Percentiles rank a stretch among this genome's conserved stretches.
Conservation (phyloP, 92 coral and sea anemone species). For the Metridium senile region DNA sequence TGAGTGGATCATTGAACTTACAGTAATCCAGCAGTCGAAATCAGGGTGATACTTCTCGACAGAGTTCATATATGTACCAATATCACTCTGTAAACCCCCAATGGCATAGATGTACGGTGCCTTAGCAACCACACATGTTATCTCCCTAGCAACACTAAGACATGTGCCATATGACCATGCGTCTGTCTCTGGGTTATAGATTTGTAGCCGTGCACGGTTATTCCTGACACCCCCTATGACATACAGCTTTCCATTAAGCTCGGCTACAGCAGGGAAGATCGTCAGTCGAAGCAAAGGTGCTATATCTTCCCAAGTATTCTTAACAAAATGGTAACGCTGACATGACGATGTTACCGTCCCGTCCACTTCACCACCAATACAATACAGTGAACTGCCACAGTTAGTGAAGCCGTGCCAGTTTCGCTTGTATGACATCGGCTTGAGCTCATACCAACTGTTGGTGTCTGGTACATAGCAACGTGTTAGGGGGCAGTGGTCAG, state of each 20-base stretch:
- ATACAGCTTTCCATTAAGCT: constrained; percentile 59
- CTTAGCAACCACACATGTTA: constrained; percentile 78
- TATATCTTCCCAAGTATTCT: constrained; percentile 54
- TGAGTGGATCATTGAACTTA: constrained; percentile 67
- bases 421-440: constrained; percentile 61
- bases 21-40: constrained; percentile 64
- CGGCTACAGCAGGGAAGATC: constrained; percentile 67
- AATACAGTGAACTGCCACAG: constrained; percentile 46
- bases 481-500: constrained; percentile 39
- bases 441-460: constrained; percentile 69
- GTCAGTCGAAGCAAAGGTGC: constrained; percentile 55
- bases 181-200: constrained; percentile 65
- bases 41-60: constrained; percentile 87
- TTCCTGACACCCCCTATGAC: constrained; percentile 80
- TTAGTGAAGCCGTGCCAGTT: constrained; percentile 83
- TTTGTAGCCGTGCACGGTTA: constrained; percentile 76
- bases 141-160: constrained; percentile 75
- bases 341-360: constrained; percentile 66
- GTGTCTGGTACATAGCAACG: constrained; percentile 72
- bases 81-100: constrained; percentile 76
- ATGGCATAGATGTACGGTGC: constrained; percentile 72
- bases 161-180: constrained; percentile 69
- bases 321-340: constrained; percentile 56
- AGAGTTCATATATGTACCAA: constrained; percentile 75
- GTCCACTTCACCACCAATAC: constrained; percentile 78